A percentile compares a stretch with the other conserved stretches of the same genome.
Evolutionary conservation across 2,113 vertebrate genomes (phyloP).

Genomic region (Phylloscopus trochilus): DNA sequence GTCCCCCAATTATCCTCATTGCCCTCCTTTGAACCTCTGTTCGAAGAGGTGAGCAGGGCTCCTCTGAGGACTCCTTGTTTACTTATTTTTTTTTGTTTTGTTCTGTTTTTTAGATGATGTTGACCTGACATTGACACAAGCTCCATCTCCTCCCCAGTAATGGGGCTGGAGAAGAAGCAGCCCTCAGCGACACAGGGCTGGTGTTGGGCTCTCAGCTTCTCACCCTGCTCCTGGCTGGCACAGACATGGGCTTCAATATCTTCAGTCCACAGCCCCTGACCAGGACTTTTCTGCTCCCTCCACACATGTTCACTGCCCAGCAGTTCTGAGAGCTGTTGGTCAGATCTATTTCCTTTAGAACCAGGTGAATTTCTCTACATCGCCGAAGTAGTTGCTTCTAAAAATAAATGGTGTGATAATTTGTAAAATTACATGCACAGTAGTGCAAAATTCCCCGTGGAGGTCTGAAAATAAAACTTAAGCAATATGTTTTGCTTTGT

Average conservation of each 20-base stretch:
- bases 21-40: background rate
- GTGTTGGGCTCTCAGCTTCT: background rate
- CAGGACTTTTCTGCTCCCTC: background rate
- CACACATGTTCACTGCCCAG: fast-evolving
- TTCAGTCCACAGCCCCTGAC: background rate
- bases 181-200: fast-evolving
- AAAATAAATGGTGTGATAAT: background rate
- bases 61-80: background rate
- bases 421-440: background rate
- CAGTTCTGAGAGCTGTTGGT: background rate
- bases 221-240: background rate
- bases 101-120: background rate
- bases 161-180: background rate
- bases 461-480: background rate
- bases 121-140: background rate
- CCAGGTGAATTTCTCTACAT: background rate
- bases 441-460: background rate
- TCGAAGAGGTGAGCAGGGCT: fast-evolving
- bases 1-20: fast-evolving
- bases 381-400: background rate
- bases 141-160: background rate
- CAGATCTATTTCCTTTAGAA: background rate
- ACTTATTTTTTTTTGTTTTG: no score
- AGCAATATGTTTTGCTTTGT: background rate
- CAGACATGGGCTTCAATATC: fast-evolving